Evolutionary conservation across 1,140 invertebrate species (phyloP).

Genomic region (Mamestra configurata): DNA sequence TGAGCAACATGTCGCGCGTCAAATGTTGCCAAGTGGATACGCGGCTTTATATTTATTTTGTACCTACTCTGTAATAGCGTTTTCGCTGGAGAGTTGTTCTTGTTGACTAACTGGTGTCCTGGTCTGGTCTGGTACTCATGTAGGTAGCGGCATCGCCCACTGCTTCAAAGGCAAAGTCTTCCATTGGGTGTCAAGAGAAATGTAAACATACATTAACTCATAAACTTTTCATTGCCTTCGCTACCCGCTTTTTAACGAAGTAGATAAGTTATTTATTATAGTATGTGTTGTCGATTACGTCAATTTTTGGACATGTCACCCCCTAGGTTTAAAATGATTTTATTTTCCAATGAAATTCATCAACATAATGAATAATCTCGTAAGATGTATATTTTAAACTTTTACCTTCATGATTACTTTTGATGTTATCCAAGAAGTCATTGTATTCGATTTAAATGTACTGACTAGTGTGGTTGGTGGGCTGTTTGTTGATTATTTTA

Average conservation of each 20-base stretch:
- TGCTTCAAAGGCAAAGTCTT: slow-evolving; percentile 64
- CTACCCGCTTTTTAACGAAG: slow-evolving; percentile 48
- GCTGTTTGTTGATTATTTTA: not conserved
- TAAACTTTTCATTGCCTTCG: slow-evolving; percentile 30
- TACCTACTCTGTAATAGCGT: too few species aligned
- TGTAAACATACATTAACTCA: slow-evolving; percentile 41
- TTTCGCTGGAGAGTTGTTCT: slow-evolving; percentile 5
- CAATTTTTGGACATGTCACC: slow-evolving; percentile 39
- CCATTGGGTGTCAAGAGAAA: slow-evolving; percentile 71
- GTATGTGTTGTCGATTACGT: slow-evolving; percentile 52
- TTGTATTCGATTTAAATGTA: slow-evolving; percentile 38
- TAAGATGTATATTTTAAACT: slow-evolving; percentile 47
- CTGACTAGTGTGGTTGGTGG: not conserved
- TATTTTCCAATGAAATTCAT: slow-evolving; percentile 27
- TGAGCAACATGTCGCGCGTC: too few species aligned
- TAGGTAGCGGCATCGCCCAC: not conserved
- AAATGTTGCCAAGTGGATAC: too few species aligned
- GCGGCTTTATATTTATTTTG: too few species aligned
- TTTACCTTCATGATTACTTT: slow-evolving; percentile 7
- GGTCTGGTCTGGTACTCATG: too few species aligned
- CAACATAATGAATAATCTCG: slow-evolving; percentile 38
- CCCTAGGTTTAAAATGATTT: slow-evolving; percentile 46
- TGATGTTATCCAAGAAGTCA: slow-evolving; percentile 7
- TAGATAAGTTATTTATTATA: slow-evolving; percentile 63
- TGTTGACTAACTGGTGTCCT: not conserved